Evolutionary conservation across 2,113 vertebrate genomes (phyloP), one percentile per base, ranked within the genome.

Genomic region (Tapirus terrestris): DNA sequence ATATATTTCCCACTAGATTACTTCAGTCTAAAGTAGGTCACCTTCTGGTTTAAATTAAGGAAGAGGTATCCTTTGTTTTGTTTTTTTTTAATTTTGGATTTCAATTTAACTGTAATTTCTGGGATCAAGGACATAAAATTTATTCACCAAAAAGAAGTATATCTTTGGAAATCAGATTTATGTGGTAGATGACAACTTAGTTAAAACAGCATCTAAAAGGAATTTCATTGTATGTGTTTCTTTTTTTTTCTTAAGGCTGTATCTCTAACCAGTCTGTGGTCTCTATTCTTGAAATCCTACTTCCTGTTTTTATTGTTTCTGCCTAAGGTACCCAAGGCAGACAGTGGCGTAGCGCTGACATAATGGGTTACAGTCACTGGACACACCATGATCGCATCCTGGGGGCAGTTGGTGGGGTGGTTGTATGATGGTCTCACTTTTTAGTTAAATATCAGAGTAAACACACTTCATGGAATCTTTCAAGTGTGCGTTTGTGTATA

Each of bases 1-100:
- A 85, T 88, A n/a, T 45, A 95, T 90, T 94, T 96, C 75, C 56
- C 65, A 73, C 23, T 75, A 70, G 72, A 79, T 95, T 90, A 97
- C 17, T 84, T 82, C 48, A 93, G 27, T 45, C 25, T 89, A 73
- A 93, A 68, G 43, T 53, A 85, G 63, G 61, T 63, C 73, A 92
- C 11, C 36, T 94, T 96, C 43, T 87, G 83, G 56, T 90, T 95
- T 97, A 81, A 95, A 93, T 93, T 89, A 94, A 25, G 33, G 29
- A 67, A 7, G 17, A 31, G 0, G 1, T 63, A 43, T 84, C 39
- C 56, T 95, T 88, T 93, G 27, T 61, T 51, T 76, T 91, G 60
- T 39, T 10, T 61, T 51, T 75, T 72, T 12, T 13, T 20, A 63
- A 77, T 84, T 82, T 83, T 70, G 36, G 16, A 81, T 95, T 94